phyloP scores from a whole-genome alignment of 2,888 invertebrate genomes.

The Drosophila phalerata region DNA sequence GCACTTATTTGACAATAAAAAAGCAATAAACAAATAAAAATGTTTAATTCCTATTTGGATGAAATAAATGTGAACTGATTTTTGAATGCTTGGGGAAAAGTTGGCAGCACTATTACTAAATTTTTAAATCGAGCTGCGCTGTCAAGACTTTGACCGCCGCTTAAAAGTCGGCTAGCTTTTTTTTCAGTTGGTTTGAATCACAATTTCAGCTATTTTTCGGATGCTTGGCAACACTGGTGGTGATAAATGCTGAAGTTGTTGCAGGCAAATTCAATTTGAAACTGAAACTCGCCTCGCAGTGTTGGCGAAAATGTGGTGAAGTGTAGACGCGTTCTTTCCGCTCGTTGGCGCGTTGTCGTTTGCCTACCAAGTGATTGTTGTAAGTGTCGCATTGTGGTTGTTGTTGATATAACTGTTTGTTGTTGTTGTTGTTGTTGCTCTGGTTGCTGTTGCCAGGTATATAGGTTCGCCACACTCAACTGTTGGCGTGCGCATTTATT shows the following conservation, averaged over 20 bases:
- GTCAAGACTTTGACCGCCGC: too few relatives aligned
- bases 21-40: too few relatives aligned
- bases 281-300: constrained; percentile 68
- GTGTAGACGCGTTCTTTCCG: constrained; percentile 64
- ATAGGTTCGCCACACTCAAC: constrained; percentile 43
- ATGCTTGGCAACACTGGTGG: neutral
- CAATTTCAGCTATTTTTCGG: too few relatives aligned
- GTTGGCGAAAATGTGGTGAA: constrained; percentile 80
- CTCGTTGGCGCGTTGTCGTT: constrained; percentile 60
- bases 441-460: constrained; percentile 51
- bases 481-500: constrained; percentile 61
- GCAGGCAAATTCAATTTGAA: constrained; percentile 54
- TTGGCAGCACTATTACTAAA: too few relatives aligned
- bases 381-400: constrained; percentile 43
- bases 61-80: too few relatives aligned
- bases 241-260: constrained; percentile 45
- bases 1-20: too few relatives aligned
- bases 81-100: too few relatives aligned
- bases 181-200: too few relatives aligned
- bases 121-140: too few relatives aligned
- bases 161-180: too few relatives aligned
- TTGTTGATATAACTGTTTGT: constrained; percentile 21
- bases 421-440: constrained; percentile 25
- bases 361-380: constrained; percentile 46
- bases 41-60: too few relatives aligned